Conservation (phyloP, 2,113 vertebrate species). For the Etheostoma spectabile region DNA sequence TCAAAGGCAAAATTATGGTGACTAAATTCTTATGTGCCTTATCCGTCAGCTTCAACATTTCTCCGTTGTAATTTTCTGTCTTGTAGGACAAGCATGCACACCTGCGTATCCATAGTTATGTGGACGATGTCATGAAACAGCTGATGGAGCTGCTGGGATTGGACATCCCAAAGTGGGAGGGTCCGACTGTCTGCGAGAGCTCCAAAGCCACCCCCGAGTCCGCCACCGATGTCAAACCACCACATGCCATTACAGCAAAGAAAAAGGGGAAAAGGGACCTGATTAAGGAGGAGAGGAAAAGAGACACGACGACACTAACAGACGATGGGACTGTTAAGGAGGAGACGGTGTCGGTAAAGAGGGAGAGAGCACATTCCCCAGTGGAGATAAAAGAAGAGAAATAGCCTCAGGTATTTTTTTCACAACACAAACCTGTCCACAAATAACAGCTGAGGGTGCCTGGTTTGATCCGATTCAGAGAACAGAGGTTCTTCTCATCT, state of each 20-base stretch:
- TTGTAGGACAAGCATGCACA: slow-evolving; percentile 92
- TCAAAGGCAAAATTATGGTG: neutral
- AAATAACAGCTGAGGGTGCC: slow-evolving; percentile 6
- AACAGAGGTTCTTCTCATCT: slow-evolving; percentile 4
- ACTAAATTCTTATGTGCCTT: too few species aligned
- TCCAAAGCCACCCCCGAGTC: slow-evolving; percentile 45
- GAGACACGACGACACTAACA: slow-evolving; percentile 36
- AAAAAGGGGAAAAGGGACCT: slow-evolving; percentile 63
- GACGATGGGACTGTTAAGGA: slow-evolving; percentile 48
- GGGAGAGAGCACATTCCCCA: slow-evolving; percentile 58
- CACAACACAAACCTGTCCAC: slow-evolving; percentile 9
- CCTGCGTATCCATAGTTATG: slow-evolving; percentile 91
- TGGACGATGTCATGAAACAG: slow-evolving; percentile 91
- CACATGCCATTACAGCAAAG: slow-evolving; percentile 11
- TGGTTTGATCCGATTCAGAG: slow-evolving; percentile 19
- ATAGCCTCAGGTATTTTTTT: slow-evolving; percentile 44
- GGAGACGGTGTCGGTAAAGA: slow-evolving; percentile 65
- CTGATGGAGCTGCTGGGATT: slow-evolving; percentile 91
- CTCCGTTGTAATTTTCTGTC: neutral
- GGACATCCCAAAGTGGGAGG: slow-evolving; percentile 90
- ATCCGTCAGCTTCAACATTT: neutral
- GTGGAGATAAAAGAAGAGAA: slow-evolving; percentile 41
- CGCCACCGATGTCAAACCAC: slow-evolving; percentile 31
- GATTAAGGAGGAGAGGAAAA: slow-evolving; percentile 73
- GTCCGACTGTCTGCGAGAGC: slow-evolving; percentile 86